A percentile compares a stretch with the other conserved stretches of the same genome.
These are phyloP conservation scores for Halocaridina rubra DNA, from an alignment of 2,888 invertebrate species.

Conservation along the genomic window DNA sequence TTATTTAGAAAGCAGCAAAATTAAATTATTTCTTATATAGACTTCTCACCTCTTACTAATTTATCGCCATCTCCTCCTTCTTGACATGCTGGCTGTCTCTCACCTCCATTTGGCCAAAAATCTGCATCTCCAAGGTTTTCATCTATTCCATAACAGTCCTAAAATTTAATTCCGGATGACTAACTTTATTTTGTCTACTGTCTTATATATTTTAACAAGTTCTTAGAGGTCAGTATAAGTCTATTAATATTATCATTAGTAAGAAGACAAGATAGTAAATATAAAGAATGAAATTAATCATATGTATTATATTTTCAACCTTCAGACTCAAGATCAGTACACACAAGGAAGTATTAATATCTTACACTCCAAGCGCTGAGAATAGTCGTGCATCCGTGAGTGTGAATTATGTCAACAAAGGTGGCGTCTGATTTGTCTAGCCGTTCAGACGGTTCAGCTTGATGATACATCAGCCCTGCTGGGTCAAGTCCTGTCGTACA, in stretches of 20 bases:
- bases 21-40: too few relatives aligned
- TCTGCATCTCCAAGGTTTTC: constrained; percentile 60
- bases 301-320: too few relatives aligned
- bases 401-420: constrained; percentile 61
- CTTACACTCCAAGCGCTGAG: constrained; percentile 27
- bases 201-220: too few relatives aligned
- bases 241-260: too few relatives aligned
- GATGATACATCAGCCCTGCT: constrained; percentile 51
- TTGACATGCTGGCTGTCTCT: constrained; percentile 48
- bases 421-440: constrained; percentile 48
- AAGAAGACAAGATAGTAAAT: too few relatives aligned
- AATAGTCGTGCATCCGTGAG: constrained; percentile 54
- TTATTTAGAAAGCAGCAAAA: too few relatives aligned
- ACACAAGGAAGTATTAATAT: neutral
- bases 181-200: too few relatives aligned
- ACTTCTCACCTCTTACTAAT: too few relatives aligned
- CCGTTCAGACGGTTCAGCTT: neutral
- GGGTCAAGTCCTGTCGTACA: constrained; percentile 57
- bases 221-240: too few relatives aligned
- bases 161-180: neutral
- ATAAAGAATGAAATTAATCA: too few relatives aligned
- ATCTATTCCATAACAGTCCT: constrained; percentile 60
- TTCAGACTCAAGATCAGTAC: neutral
- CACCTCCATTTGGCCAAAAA: constrained; percentile 60
- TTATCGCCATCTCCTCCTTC: constrained; percentile 47